Conservation (phyloP, 2,888 invertebrate genomes). For the Periphyllus acericola region DNA sequence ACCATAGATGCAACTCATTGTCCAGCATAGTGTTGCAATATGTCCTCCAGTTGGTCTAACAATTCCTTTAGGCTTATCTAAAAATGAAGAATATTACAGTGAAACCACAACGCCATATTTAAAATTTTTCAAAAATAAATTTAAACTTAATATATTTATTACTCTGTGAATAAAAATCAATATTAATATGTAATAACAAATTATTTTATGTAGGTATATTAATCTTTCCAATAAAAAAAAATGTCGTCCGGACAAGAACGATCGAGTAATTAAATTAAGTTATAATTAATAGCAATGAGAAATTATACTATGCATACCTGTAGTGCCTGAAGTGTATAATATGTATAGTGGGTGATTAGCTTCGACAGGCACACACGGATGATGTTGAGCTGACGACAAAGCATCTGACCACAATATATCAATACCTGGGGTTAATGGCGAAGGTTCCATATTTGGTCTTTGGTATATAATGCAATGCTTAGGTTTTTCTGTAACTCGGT, state of each 20-base stretch:
- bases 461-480: constrained; percentile 85
- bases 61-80: constrained; percentile 80
- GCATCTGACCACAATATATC: constrained; percentile 86
- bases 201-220: no score
- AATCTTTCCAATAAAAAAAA: no score
- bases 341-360: constrained; percentile 92
- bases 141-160: no score
- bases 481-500: constrained; percentile 77
- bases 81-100: background rate
- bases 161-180: no score
- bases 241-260: no score
- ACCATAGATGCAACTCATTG: constrained; percentile 84
- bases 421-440: constrained; percentile 73
- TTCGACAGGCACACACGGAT: constrained; percentile 85
- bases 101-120: no score
- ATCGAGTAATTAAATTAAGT: no score
- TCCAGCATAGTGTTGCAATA: constrained; percentile 85
- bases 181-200: no score
- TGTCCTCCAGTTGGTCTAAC: constrained; percentile 90
- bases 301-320: constrained; percentile 69
- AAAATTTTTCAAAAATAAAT: no score
- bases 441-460: constrained; percentile 75
- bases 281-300: no score
- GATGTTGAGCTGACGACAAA: constrained; percentile 73
- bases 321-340: constrained; percentile 91